These are phyloP conservation scores for Macropodus opercularis DNA, from an alignment of 2,797 vertebrate species.

Conservation along the genomic window DNA sequence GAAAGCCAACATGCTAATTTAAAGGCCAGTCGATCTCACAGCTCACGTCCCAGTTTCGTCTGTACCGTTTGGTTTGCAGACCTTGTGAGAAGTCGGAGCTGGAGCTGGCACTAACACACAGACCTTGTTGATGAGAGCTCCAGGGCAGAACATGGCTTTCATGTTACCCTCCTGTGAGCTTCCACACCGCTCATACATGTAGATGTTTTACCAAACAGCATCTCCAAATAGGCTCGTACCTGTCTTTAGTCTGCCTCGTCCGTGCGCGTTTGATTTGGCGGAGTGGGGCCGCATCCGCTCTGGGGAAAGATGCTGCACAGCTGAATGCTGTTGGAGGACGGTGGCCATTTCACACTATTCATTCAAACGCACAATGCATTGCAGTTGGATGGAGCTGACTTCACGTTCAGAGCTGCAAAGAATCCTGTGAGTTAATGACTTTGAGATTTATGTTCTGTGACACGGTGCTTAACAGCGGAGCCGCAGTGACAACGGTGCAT, in stretches of 20 bases:
- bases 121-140: too few relatives aligned
- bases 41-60: too few relatives aligned
- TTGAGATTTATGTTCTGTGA: conserved; percentile 5
- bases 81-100: too few relatives aligned
- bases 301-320: neutral
- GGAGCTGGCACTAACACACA: too few relatives aligned
- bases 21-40: too few relatives aligned
- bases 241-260: neutral
- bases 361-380: conserved; percentile 5
- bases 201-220: conserved; percentile 43
- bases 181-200: conserved; percentile 26
- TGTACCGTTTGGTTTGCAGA: too few relatives aligned
- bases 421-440: conserved; percentile 12
- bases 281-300: neutral
- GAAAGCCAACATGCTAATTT: too few relatives aligned
- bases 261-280: conserved; percentile 1
- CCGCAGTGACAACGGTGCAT: neutral
- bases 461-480: neutral
- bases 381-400: conserved; percentile 5
- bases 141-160: neutral
- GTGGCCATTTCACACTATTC: neutral
- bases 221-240: conserved; percentile 9
- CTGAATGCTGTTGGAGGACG: too few relatives aligned
- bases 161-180: neutral
- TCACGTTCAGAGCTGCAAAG: conserved; percentile 11